These are phyloP conservation scores for Pterois miles DNA, from an alignment of 2,797 vertebrate species.

Conservation along the genomic window DNA sequence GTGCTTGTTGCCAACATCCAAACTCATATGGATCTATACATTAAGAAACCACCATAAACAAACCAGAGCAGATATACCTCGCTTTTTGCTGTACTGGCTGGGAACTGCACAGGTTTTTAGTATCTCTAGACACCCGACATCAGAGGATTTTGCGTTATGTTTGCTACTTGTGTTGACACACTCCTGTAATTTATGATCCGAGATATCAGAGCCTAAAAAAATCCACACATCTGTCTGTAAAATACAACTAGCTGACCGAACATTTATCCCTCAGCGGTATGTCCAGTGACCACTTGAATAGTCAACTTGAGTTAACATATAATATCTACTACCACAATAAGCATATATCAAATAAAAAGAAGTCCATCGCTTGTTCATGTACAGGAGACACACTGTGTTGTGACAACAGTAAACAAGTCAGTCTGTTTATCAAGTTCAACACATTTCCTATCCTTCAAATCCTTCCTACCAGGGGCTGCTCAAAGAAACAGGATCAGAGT, in stretches of 20 bases:
- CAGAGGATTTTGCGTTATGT: constrained; percentile 1
- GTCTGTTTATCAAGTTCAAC: not conserved
- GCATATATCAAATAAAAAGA: not conserved
- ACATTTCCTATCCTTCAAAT: not conserved
- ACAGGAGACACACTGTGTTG: not conserved
- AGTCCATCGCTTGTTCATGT: not conserved
- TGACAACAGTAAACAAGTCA: not conserved
- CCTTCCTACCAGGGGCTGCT: not conserved
- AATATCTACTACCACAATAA: too few species aligned
- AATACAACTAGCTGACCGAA: not conserved
- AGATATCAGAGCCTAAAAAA: not conserved
- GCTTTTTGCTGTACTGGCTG: not conserved
- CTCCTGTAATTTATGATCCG: not conserved
- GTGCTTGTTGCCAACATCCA: not conserved
- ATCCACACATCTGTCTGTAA: not conserved
- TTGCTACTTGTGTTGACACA: constrained; percentile 6
- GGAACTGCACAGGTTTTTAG: not conserved
- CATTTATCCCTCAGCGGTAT: not conserved
- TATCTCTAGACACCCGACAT: not conserved
- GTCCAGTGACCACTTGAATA: not conserved
- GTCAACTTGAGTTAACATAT: not conserved
- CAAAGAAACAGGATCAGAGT: not conserved
- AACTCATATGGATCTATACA: not conserved
- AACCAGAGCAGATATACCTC: not conserved
- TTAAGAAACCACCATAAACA: not conserved